Base-by-base conservation (phyloP, 2,113 vertebrate genomes). In the Gallinago undulata region DNA sequence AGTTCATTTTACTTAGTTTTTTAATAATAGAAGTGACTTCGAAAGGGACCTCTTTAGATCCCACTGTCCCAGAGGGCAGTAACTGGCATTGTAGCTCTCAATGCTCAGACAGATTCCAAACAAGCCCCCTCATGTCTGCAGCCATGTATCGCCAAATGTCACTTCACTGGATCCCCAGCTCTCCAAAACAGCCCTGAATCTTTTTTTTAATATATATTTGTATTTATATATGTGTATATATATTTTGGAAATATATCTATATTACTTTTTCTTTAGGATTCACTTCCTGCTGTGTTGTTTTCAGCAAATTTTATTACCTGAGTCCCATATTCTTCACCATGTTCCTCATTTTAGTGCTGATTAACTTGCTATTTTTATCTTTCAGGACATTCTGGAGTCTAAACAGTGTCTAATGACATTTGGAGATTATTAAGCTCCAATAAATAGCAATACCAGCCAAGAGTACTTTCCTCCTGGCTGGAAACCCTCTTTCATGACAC, bases 341-440 rank as follows among this genome's bases (percentile, higher is more conserved):
- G 10, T 84, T 89, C 62, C 60, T 87, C 31, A 80, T 76, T 94
- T 94, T 91, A 91, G 74, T 64, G 33, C 53, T 92, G 62, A 95
- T 81, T 93, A 87, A 89, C 31, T 7, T 56, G 57, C 53, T 95
- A 66, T 93, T 96, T 96, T 94, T 94, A 75, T 78, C 84, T 94
- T 94, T 89, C 64, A 78, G 82, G 83, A 75, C 95, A 72, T 95
- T 96, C 62, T 69, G 41, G 53, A 82, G 76, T 63, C 73, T 81
- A 89, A 92, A 78, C 53, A 72, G 21, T 80, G 22, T 69, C 66
- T 96, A 87, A 87, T 93, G 72, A 87, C 35, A 78, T 83, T 89
- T 93, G 67, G 79, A 79, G 92, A 89, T 90, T 92, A 75, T 84
- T 94, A 91, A 87, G 62, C 60, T 96, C 87, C 70, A 91, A 63